phyloP scores from a whole-genome alignment of 2,888 invertebrate species.

The Cryptosula pallasiana region DNA sequence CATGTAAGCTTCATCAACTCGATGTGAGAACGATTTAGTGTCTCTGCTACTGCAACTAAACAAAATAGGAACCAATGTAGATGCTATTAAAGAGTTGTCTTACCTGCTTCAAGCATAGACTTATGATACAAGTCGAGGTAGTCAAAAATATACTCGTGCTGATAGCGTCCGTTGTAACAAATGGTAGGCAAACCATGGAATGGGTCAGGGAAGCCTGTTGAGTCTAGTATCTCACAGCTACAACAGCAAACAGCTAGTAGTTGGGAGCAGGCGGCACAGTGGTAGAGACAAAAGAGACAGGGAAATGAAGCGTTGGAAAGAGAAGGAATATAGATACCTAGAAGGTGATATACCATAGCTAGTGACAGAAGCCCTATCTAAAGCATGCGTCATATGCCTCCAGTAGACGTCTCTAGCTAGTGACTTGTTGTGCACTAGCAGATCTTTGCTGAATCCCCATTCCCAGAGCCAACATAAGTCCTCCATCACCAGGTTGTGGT shows the following conservation, averaged over 20 bases:
- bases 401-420: conserved; percentile 30
- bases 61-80: no score
- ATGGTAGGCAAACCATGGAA: conserved; percentile 38
- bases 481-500: conserved; percentile 38
- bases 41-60: no score
- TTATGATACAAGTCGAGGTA: conserved; percentile 34
- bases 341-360: conserved; percentile 33
- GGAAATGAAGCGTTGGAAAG: no score
- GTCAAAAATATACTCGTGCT: conserved; percentile 37
- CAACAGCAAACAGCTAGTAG: no score
- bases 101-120: no score
- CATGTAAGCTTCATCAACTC: no score
- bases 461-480: conserved; percentile 41
- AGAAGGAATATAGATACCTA: no score
- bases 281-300: no score
- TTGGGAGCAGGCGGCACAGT: no score
- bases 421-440: conserved; percentile 33
- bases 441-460: conserved; percentile 40
- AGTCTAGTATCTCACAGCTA: conserved; percentile 35
- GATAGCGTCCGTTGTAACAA: conserved; percentile 37
- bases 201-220: conserved; percentile 33
- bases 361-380: conserved; percentile 33
- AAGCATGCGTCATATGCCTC: conserved; percentile 30
- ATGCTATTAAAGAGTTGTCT: no score
- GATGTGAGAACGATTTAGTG: no score